These are phyloP conservation scores for Pachyseris speciosa DNA, from an alignment of 64 coral and sea anemone genomes.

Conservation along the genomic window DNA sequence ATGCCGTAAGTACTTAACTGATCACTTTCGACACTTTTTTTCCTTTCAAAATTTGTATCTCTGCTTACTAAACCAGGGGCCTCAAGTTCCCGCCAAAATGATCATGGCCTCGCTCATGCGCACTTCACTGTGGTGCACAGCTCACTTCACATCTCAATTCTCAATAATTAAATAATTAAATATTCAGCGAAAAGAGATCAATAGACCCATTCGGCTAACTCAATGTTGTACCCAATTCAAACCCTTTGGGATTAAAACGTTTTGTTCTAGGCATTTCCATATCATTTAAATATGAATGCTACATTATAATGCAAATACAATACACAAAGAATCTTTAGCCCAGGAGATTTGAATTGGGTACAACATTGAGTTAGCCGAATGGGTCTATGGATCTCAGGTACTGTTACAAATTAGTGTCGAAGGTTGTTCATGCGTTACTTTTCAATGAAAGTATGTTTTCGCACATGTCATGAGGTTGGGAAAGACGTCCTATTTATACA, in stretches of 20 bases:
- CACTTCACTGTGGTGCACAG: conserved; percentile 50
- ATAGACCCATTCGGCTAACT: too few species aligned
- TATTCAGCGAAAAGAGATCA: conserved; percentile 30
- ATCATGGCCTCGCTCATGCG: conserved; percentile 36
- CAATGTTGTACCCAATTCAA: too few species aligned
- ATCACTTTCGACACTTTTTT: background rate
- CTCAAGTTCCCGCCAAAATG: conserved; percentile 22
- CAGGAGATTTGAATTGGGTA: too few species aligned
- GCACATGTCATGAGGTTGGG: background rate
- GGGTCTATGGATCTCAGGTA: conserved; percentile 56
- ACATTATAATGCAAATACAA: too few species aligned
- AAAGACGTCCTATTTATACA: too few species aligned
- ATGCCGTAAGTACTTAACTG: background rate
- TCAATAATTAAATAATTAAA: conserved; percentile 35
- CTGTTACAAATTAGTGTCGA: background rate
- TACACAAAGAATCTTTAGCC: too few species aligned
- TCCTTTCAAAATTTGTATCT: conserved; percentile 18
- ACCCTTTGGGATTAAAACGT: too few species aligned
- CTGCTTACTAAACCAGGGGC: background rate
- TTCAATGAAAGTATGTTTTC: background rate
- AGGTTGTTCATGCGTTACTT: background rate
- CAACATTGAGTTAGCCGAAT: too few species aligned
- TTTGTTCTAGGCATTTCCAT: too few species aligned
- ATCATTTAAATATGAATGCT: too few species aligned
- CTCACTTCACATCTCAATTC: conserved; percentile 65